Conservation (phyloP, 1,140 invertebrate genomes). For the Drosophila ambigua region DNA sequence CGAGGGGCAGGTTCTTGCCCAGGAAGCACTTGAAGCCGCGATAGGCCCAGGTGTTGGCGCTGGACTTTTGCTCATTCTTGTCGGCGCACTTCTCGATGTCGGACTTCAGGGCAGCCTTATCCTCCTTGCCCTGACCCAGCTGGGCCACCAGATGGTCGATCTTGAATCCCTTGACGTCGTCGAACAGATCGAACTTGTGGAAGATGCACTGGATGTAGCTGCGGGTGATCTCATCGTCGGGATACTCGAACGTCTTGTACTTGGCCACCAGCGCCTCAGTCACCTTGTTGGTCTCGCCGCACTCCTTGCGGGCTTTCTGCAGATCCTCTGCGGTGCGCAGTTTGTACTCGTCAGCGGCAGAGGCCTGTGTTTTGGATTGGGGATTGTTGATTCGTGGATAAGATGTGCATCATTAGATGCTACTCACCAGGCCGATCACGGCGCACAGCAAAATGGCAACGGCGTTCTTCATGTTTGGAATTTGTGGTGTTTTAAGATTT, state of each 20-base stretch:
- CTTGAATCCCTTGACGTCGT: slow-evolving; percentile 78
- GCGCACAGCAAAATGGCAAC: slow-evolving; percentile 71
- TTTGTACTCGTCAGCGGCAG: slow-evolving; percentile 78
- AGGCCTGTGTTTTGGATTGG: slow-evolving; percentile 35
- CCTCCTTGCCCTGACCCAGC: slow-evolving; percentile 73
- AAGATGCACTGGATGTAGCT: slow-evolving; percentile 83
- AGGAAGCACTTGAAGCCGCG: slow-evolving; percentile 83
- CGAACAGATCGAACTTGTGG: slow-evolving; percentile 79
- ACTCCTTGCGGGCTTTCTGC: slow-evolving; percentile 73
- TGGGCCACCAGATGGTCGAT: slow-evolving; percentile 76
- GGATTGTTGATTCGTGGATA: background rate
- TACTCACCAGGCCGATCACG: slow-evolving; percentile 72
- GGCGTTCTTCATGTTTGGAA: slow-evolving; percentile 69
- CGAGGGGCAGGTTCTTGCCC: slow-evolving; percentile 75
- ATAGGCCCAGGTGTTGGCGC: slow-evolving; percentile 74
- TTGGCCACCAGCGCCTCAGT: slow-evolving; percentile 72
- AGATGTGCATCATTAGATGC: too few relatives aligned
- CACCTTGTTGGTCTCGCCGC: slow-evolving; percentile 70
- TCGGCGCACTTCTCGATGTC: slow-evolving; percentile 82
- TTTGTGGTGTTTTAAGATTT: background rate
- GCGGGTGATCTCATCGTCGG: slow-evolving; percentile 81
- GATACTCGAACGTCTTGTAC: slow-evolving; percentile 82
- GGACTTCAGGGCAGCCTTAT: slow-evolving; percentile 63
- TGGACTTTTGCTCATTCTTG: slow-evolving; percentile 78
- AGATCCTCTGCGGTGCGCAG: slow-evolving; percentile 78